Evolutionary conservation across 2,797 vertebrate genomes (phyloP), one percentile per base, ranked within the genome.

Genomic region (Coracias cyanogaster): DNA sequence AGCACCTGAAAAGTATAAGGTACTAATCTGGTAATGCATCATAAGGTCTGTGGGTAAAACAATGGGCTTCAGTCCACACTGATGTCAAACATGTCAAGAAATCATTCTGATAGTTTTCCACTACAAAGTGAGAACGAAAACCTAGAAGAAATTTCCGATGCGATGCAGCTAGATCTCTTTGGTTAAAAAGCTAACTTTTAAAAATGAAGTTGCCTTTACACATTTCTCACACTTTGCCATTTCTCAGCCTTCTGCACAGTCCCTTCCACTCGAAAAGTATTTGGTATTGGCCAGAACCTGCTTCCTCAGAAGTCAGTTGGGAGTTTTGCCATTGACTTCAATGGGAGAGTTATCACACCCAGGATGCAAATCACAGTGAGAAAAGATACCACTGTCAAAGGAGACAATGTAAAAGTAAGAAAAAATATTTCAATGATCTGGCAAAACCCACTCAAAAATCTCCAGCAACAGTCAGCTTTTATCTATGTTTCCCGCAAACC

Each of bases 321-420:
- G 86, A 96, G 81, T 87, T 95, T 90, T 94, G 33, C 66, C 74
- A 41, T 58, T 81, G 86, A 70, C 64, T 93, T 93, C 84, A 89
- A 1, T 7, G 26, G 41, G 10, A 15, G 72, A 83, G 61, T 78
- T 52, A 67, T 6, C 49, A 72, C n/a, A 86, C 5, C 28, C 72
- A 46, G 51, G 41, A 86, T 66, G 52, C 7, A 28, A 84, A 89
- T 78, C 33, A 74, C 20, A 71, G 51, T 0, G 15, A 86, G 70
- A 46, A 66, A 90, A 74, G 39, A 55, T 12, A 66, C 5, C 55
- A 18, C 24, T 35, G 33, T 33, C 79, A 49, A 62, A 93, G 45
- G 16, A 67, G 31, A 52, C 13, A 28, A 14, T 16, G 57, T 33
- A 93, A 91, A 92, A 94, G 91, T 90, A 72, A 66, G 48, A 51